Conservation (phyloP, 2,888 invertebrate genomes). For the Hyposoter didymator region DNA sequence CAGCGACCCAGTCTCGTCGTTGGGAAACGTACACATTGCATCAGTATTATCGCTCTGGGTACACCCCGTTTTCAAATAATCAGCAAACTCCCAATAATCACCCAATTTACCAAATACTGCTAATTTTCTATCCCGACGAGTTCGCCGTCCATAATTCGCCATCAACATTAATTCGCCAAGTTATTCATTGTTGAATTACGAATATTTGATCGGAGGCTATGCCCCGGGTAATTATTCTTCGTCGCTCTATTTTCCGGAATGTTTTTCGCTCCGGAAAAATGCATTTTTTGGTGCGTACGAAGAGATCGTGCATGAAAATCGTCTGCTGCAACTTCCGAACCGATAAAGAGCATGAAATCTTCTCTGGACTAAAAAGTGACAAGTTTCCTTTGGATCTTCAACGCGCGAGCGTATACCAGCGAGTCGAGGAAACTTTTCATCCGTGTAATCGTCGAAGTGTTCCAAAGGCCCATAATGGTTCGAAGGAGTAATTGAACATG, state of each 20-base stretch:
- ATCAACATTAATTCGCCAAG: not conserved
- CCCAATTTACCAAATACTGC: conserved; percentile 11
- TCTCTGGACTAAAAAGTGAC: not conserved
- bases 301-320: not conserved
- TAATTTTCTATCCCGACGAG: not conserved
- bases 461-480: not conserved
- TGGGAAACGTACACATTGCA: not conserved
- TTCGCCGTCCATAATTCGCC: not conserved
- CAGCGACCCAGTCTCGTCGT: not conserved
- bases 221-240: not conserved
- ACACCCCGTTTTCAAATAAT: not conserved
- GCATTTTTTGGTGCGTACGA: not conserved
- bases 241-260: not conserved
- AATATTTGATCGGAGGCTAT: not conserved
- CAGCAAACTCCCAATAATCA: conserved; percentile 22
- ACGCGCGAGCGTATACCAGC: not conserved
- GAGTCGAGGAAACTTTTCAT: not conserved
- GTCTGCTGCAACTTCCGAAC: not conserved
- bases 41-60: conserved; percentile 4
- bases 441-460: not conserved
- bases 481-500: not conserved
- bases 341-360: not conserved
- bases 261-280: not conserved
- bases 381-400: not conserved
- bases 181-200: not conserved